A percentile compares a stretch with the other conserved stretches of the same genome.
phyloP scores from a whole-genome alignment of 2,888 invertebrate species.

The Helicoverpa assulta region DNA sequence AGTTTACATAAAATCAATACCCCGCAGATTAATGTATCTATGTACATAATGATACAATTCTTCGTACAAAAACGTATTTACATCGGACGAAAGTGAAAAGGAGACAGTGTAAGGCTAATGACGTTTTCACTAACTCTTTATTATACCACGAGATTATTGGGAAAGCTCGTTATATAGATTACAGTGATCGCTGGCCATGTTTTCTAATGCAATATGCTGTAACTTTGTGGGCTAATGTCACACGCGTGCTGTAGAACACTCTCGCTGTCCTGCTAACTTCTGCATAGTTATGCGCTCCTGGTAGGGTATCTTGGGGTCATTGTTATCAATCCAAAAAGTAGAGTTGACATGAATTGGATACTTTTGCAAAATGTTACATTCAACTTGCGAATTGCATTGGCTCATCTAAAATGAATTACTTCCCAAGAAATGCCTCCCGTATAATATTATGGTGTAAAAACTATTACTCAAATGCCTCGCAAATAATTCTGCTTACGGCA shows the following conservation, averaged over 20 bases:
- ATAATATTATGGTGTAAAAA: neutral
- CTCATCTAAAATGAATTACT: too few relatives aligned
- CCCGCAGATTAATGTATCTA: too few relatives aligned
- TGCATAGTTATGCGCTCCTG: constrained; percentile 27
- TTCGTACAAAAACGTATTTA: neutral
- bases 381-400: too few relatives aligned
- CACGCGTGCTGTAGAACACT: constrained; percentile 32
- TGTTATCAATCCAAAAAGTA: neutral
- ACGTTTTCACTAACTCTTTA: constrained; percentile 51
- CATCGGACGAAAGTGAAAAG: constrained; percentile 55
- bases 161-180: constrained; percentile 62
- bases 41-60: too few relatives aligned
- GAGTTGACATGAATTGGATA: too few relatives aligned
- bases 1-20: too few relatives aligned
- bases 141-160: constrained; percentile 51
- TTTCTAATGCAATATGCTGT: constrained; percentile 55
- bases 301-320: constrained; percentile 17
- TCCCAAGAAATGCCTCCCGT: too few relatives aligned
- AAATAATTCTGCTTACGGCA: constrained; percentile 26
- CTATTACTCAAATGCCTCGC: constrained; percentile 19
- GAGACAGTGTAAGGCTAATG: constrained; percentile 46
- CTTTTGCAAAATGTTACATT: too few relatives aligned
- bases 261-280: neutral
- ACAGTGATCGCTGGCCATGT: constrained; percentile 46
- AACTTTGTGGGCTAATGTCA: constrained; percentile 49